Base-by-base conservation (phyloP, 2,888 invertebrate genomes). In the Cosmia pyralina region DNA sequence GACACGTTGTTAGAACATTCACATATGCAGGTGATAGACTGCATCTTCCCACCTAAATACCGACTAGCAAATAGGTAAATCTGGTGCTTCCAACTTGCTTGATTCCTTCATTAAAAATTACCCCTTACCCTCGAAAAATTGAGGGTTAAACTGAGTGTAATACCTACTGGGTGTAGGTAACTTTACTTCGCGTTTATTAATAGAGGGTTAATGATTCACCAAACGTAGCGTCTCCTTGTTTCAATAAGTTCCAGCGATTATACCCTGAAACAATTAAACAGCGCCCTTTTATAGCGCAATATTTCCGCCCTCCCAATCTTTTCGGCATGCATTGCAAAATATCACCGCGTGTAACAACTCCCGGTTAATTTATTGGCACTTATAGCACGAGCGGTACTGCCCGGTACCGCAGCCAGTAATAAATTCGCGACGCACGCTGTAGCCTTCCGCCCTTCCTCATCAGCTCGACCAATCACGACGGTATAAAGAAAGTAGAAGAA, bases 331-430 rank as follows among this genome's bases (percentile, higher is more conserved):
- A 52, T 75, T 46, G 38, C 75, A n/a, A 75, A 74, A 59, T 67
- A 10, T 55, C 59, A 62, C 65, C 28, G 73, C 46, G 62, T 63
- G 69, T 38, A 62, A 46, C 28, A 48, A 34, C 50, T 63, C 19
- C 19, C 8, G 17, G n/a, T 22, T 34, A 55, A 50, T 64, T 50
- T 63, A 41, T 41, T 22, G 69, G 48, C 19, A 64, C 28, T 44
- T 17, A 28, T 55, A 60, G 59, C 74, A 69, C 69, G 82, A 67
- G 66, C 71, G 82, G 81, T 71, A 82, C 75, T 28, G 52, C 41
- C 2, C 46, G 82, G 82, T 75, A 75, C 81, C 46, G 44, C 48
- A 28, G 52, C 62, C 13, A 7, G 55, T 58, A 34, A 82, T 71
- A 78, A 78, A 78, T 75, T 69, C 62, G 78, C 75, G 13, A 74